These are phyloP conservation scores for Philotrypesis tridentata DNA, from an alignment of 1,140 invertebrate genomes.

Conservation along the genomic window DNA sequence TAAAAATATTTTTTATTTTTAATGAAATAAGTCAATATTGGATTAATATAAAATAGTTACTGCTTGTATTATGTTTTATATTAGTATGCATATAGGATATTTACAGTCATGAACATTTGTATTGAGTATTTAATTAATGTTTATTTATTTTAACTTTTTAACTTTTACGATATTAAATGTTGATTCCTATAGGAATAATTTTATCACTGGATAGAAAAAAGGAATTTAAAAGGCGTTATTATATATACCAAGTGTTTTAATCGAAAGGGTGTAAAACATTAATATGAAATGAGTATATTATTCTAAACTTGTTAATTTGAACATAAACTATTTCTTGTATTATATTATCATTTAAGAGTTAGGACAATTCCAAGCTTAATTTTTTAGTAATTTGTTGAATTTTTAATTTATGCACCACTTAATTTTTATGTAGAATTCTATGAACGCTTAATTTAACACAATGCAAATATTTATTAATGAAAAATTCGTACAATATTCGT, in stretches of 20 bases:
- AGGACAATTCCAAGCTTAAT: constrained; percentile 12
- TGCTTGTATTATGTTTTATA: not conserved
- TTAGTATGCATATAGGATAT: not conserved
- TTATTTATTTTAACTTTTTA: not conserved
- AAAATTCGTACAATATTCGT: constrained; percentile 25
- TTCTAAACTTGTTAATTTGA: constrained; percentile 19
- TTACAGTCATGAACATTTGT: not conserved
- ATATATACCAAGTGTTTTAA: constrained; percentile 22
- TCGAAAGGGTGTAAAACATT: not conserved
- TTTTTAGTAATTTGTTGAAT: constrained; percentile 34
- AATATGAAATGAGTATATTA: constrained; percentile 21
- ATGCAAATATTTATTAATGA: constrained; percentile 29
- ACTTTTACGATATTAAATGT: not conserved
- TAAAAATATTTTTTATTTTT: not conserved
- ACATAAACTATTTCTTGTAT: constrained; percentile 13
- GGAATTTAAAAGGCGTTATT: not conserved
- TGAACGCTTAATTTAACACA: constrained; percentile 30
- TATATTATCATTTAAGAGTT: constrained; percentile 29
- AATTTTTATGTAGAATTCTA: constrained; percentile 39
- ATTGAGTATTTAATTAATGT: not conserved
- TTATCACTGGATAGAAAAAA: not conserved
- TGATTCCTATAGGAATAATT: not conserved
- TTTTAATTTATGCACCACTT: constrained; percentile 26
- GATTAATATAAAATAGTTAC: not conserved
- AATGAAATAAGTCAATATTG: no score